These are phyloP conservation scores for Gandaritis pyraliata DNA, from an alignment of 2,888 invertebrate genomes.

Conservation along the genomic window DNA sequence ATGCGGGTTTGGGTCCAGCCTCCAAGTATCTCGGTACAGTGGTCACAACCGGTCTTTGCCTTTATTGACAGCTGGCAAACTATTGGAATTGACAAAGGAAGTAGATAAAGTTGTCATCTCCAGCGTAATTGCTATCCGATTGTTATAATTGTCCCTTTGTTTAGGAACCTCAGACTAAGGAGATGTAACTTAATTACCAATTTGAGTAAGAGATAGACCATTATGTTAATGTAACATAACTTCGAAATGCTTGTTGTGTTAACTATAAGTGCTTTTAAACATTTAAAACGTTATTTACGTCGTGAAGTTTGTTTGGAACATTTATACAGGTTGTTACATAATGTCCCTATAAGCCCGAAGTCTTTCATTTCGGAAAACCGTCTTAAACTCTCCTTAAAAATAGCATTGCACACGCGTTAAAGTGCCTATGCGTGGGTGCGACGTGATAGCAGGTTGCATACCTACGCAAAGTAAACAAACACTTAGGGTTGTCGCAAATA, in stretches of 20 bases:
- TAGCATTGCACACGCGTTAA: no score
- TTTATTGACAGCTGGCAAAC: slow-evolving; percentile 58
- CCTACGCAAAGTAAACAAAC: no score
- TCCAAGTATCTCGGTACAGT: slow-evolving; percentile 78
- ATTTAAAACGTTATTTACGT: neutral
- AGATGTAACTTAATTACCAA: slow-evolving; percentile 2
- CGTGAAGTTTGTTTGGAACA: slow-evolving; percentile 2
- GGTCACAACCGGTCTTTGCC: slow-evolving; percentile 69
- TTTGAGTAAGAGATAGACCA: neutral
- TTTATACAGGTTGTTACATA: no score
- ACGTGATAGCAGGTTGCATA: no score
- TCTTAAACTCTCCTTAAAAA: no score
- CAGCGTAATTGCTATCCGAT: slow-evolving; percentile 35
- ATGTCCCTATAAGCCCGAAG: no score
- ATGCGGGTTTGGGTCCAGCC: slow-evolving; percentile 78
- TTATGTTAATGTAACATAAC: slow-evolving; percentile 1
- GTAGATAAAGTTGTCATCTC: slow-evolving; percentile 38
- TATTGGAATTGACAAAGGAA: slow-evolving; percentile 62
- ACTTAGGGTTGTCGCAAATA: no score
- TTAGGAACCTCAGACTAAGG: slow-evolving; percentile 21
- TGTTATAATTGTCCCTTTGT: slow-evolving; percentile 43
- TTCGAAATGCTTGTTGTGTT: slow-evolving; percentile 11
- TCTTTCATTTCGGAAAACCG: no score
- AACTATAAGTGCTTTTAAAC: slow-evolving; percentile 4
- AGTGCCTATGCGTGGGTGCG: no score